These are phyloP conservation scores for Nothoprocta perdicaria DNA, from an alignment of 2,113 vertebrate species.

Conservation along the genomic window DNA sequence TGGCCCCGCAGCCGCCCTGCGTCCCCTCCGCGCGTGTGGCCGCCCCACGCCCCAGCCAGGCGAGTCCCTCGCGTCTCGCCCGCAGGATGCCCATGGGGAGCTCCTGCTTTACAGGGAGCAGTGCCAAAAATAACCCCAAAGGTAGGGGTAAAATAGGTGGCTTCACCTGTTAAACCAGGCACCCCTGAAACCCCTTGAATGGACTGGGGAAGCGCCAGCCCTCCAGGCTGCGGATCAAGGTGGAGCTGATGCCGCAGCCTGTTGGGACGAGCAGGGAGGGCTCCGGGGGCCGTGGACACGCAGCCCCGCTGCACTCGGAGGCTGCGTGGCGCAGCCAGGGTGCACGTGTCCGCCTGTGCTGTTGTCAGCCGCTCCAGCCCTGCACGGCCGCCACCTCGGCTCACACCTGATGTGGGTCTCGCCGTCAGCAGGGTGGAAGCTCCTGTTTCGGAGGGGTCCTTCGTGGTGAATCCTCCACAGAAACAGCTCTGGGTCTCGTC, in stretches of 20 bases:
- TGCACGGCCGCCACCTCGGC: fast-evolving
- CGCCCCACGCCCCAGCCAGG: fast-evolving
- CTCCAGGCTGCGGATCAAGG: not conserved
- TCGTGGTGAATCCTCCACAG: not conserved
- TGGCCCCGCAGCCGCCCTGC: not conserved
- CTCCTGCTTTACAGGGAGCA: not conserved
- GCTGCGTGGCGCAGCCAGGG: too few relatives aligned
- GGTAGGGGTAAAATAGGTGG: not conserved
- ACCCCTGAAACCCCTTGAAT: not conserved
- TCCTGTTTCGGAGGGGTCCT: not conserved
- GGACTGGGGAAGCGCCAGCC: not conserved
- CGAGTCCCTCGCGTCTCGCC: not conserved
- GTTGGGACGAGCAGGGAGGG: not conserved
- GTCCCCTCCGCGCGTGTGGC: not conserved
- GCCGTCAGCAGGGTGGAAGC: too few relatives aligned
- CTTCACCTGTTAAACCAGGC: not conserved
- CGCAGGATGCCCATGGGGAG: not conserved
- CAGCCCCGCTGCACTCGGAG: not conserved
- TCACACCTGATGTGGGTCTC: not conserved
- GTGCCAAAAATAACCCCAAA: not conserved
- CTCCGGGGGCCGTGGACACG: not conserved
- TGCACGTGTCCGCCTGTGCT: too few relatives aligned
- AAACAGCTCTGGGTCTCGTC: not conserved
- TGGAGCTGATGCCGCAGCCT: not conserved
- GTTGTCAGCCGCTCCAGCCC: too few relatives aligned